These are phyloP conservation scores for Columba janthina DNA, from an alignment of 2,113 vertebrate species.

Conservation along the genomic window DNA sequence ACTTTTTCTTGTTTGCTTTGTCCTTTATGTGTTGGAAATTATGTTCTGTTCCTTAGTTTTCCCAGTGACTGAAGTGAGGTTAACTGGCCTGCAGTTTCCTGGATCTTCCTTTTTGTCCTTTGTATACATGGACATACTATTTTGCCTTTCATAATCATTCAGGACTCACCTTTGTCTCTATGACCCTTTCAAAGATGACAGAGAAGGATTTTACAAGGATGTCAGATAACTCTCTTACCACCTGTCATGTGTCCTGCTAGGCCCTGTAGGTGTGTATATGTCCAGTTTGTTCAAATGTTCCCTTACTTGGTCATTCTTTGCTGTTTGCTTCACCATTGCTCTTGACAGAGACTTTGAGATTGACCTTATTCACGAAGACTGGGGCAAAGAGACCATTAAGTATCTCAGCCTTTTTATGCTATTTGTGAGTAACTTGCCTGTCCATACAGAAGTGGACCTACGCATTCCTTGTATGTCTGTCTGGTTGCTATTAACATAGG, in stretches of 20 bases:
- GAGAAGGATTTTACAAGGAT: background rate
- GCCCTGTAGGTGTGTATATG: fast-evolving
- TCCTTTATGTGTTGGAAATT: background rate
- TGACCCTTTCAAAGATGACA: background rate
- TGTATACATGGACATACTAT: background rate
- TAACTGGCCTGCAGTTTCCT: background rate
- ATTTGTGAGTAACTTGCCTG: background rate
- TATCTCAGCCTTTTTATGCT: background rate
- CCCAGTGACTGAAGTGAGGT: background rate
- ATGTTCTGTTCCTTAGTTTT: background rate
- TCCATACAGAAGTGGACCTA: background rate
- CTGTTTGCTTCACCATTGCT: background rate
- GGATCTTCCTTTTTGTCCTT: background rate
- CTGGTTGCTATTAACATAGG: background rate
- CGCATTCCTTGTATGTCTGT: background rate
- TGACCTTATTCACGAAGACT: background rate
- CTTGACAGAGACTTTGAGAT: background rate
- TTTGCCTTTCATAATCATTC: background rate
- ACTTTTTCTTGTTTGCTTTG: background rate
- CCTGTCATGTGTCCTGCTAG: background rate
- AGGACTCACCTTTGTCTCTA: background rate
- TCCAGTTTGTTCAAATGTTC: background rate
- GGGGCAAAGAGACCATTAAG: background rate
- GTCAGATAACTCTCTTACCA: background rate
- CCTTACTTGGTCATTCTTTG: background rate